Percentiles rank a stretch among this genome's conserved stretches.
phyloP scores from a whole-genome alignment of 2,888 invertebrate species.

The Drosophila emarginata region DNA sequence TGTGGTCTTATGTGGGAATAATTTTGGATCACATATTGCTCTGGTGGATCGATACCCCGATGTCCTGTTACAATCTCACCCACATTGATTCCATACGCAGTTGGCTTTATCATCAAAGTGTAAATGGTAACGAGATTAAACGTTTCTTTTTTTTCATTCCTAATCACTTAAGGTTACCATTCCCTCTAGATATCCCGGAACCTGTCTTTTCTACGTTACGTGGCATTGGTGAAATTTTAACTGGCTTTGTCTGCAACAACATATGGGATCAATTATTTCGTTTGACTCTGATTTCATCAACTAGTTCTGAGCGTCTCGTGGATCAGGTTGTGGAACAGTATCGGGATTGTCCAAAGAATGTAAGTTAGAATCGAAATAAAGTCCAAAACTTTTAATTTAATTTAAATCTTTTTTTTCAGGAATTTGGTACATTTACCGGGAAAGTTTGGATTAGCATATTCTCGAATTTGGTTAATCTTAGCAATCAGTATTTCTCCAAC shows the following conservation, averaged over 20 bases:
- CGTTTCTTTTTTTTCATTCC: background rate
- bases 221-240: slow-evolving; percentile 89
- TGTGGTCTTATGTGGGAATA: slow-evolving; percentile 92
- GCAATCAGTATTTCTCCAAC: slow-evolving; percentile 86
- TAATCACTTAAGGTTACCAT: background rate
- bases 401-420: slow-evolving; percentile 46
- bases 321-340: slow-evolving; percentile 65
- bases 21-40: slow-evolving; percentile 91
- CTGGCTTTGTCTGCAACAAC: slow-evolving; percentile 90
- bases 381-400: background rate
- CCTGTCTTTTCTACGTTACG: slow-evolving; percentile 88
- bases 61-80: slow-evolving; percentile 84
- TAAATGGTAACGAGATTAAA: slow-evolving; percentile 60
- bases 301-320: slow-evolving; percentile 55
- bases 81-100: slow-evolving; percentile 79
- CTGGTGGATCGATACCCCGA: slow-evolving; percentile 91
- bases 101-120: slow-evolving; percentile 73
- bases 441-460: slow-evolving; percentile 84
- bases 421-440: slow-evolving; percentile 77
- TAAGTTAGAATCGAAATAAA: slow-evolving; percentile 19
- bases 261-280: slow-evolving; percentile 89
- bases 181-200: slow-evolving; percentile 85
- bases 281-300: slow-evolving; percentile 78
- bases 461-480: slow-evolving; percentile 87
- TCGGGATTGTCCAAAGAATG: slow-evolving; percentile 67